Evolutionary conservation across 2,113 vertebrate genomes (phyloP).

Genomic region (Tenrec ecaudatus): DNA sequence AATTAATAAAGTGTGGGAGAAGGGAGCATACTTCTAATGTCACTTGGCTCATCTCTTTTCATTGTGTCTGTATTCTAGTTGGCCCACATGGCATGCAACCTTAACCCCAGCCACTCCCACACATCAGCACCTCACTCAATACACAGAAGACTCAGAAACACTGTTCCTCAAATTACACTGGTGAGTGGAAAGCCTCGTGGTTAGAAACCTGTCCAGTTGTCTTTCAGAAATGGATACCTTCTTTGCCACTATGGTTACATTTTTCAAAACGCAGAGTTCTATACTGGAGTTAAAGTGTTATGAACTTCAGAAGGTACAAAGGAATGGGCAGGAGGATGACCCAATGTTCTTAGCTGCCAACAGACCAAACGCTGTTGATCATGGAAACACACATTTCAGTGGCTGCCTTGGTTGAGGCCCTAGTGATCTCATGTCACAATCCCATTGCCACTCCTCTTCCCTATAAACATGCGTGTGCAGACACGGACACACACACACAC

Average conservation of each 20-base stretch:
- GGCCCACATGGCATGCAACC: not conserved
- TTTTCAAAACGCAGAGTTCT: slow-evolving; percentile 17
- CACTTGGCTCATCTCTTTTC: not conserved
- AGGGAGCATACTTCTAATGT: not conserved
- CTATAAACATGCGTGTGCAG: not conserved
- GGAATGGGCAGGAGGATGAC: not conserved
- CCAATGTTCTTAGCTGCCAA: not conserved
- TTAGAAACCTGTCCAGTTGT: not conserved
- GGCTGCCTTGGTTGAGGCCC: not conserved
- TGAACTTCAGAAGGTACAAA: slow-evolving; percentile 24
- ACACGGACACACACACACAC: not conserved
- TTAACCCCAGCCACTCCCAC: not conserved
- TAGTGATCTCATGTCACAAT: not conserved
- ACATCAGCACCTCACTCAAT: not conserved
- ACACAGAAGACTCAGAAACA: not conserved
- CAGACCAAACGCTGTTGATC: not conserved
- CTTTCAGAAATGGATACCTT: not conserved
- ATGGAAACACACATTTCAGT: not conserved
- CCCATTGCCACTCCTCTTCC: not conserved
- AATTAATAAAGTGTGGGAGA: not conserved
- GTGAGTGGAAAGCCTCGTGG: not conserved
- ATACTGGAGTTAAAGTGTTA: not conserved
- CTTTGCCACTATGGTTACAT: not conserved
- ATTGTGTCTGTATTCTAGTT: not conserved
- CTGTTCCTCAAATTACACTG: not conserved